A percentile compares a stretch with the other conserved stretches of the same genome.
Evolutionary conservation across 2,888 invertebrate species (phyloP).

Genomic region (Dendrolimus houi): DNA sequence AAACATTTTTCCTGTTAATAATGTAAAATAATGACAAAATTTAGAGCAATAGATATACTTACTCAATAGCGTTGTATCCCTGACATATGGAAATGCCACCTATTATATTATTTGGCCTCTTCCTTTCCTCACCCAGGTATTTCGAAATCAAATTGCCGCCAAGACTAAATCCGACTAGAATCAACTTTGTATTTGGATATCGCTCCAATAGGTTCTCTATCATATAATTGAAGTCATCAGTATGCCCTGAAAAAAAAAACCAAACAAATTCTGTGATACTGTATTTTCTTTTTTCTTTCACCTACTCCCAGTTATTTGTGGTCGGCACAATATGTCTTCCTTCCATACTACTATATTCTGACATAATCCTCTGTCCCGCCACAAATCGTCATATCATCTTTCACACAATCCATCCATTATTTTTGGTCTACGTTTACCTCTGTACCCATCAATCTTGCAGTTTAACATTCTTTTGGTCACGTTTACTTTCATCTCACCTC

Average conservation of each 20-base stretch:
- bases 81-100: constrained; percentile 96
- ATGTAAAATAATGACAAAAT: background rate
- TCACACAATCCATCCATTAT: too few species aligned
- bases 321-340: too few species aligned
- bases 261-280: background rate
- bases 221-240: constrained; percentile 92
- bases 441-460: too few species aligned
- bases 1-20: too few species aligned
- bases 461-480: too few species aligned
- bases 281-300: too few species aligned
- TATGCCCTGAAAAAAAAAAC: constrained; percentile 82
- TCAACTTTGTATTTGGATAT: constrained; percentile 85
- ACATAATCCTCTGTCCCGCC: too few species aligned
- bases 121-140: constrained; percentile 88
- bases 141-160: constrained; percentile 96
- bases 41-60: constrained; percentile 50
- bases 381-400: too few species aligned
- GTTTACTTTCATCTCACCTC: too few species aligned
- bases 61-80: constrained; percentile 95
- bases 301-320: too few species aligned
- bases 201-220: constrained; percentile 82
- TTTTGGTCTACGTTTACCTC: too few species aligned
- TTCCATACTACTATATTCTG: too few species aligned
- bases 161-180: constrained; percentile 94
- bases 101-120: constrained; percentile 82